Conservation (phyloP, 2,888 invertebrate genomes). For the Ectemnius cavifrons region DNA sequence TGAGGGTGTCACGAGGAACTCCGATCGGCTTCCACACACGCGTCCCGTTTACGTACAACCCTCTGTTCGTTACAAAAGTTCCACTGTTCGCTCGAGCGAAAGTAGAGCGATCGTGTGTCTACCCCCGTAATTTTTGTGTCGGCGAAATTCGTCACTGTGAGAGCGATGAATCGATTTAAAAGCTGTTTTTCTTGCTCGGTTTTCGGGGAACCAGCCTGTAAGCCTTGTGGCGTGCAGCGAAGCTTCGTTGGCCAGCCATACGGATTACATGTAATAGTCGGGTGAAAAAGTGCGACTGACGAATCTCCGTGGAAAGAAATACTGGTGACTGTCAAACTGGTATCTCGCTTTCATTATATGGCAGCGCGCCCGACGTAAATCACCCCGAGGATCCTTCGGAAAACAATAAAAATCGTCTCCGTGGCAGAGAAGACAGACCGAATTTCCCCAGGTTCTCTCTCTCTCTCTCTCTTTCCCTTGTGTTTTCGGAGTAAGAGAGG, state of each 20-base stretch:
- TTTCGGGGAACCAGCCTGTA: background rate
- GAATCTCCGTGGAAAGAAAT: background rate
- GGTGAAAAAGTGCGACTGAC: background rate
- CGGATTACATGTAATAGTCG: background rate
- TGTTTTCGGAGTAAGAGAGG: no score
- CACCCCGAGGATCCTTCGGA: background rate
- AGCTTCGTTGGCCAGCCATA: background rate
- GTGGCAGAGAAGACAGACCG: no score
- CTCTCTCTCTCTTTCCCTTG: no score
- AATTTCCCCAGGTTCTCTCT: no score
- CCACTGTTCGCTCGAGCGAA: background rate
- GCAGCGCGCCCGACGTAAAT: background rate
- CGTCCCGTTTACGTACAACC: background rate
- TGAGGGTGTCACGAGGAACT: constrained; percentile 21
- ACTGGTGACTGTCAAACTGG: background rate
- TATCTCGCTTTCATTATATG: constrained; percentile 7
- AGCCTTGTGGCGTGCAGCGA: background rate
- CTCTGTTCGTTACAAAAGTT: background rate
- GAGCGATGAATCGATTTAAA: no score
- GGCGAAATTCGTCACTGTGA: no score
- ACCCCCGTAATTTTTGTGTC: no score
- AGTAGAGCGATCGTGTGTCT: no score
- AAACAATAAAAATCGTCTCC: constrained; percentile 6
- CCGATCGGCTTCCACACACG: background rate
- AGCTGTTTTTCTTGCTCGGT: no score